These are phyloP conservation scores for Acromyrmex heyeri DNA, from an alignment of 1,140 invertebrate species.

Conservation along the genomic window DNA sequence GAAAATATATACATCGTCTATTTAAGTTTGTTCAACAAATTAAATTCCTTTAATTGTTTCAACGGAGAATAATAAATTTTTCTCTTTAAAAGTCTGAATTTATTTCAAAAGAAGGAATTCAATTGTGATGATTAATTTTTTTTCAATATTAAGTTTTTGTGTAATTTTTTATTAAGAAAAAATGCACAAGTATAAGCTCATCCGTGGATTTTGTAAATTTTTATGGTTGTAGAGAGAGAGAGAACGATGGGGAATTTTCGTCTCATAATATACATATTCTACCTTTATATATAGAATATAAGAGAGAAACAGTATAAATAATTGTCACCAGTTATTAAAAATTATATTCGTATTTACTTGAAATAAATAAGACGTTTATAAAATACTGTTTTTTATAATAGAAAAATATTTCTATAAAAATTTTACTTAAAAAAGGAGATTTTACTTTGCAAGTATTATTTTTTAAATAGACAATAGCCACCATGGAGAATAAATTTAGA, in stretches of 20 bases:
- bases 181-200: background rate
- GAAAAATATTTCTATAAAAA: background rate
- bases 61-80: background rate
- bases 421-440: background rate
- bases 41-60: background rate
- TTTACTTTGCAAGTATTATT: background rate
- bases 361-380: background rate
- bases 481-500: background rate
- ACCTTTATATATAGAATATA: background rate
- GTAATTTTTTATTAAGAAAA: background rate
- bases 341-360: conserved; percentile 11
- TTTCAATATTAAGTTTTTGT: background rate
- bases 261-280: background rate
- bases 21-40: background rate
- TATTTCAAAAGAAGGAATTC: background rate
- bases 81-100: background rate
- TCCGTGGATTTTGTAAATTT: background rate
- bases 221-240: background rate
- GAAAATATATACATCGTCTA: background rate
- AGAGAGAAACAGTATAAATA: background rate
- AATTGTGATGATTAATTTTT: background rate
- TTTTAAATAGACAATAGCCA: background rate
- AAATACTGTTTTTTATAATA: background rate
- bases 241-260: background rate
- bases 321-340: background rate